Evolutionary conservation across 2,113 vertebrate species (phyloP).

Genomic region (Synchiropus splendidus): DNA sequence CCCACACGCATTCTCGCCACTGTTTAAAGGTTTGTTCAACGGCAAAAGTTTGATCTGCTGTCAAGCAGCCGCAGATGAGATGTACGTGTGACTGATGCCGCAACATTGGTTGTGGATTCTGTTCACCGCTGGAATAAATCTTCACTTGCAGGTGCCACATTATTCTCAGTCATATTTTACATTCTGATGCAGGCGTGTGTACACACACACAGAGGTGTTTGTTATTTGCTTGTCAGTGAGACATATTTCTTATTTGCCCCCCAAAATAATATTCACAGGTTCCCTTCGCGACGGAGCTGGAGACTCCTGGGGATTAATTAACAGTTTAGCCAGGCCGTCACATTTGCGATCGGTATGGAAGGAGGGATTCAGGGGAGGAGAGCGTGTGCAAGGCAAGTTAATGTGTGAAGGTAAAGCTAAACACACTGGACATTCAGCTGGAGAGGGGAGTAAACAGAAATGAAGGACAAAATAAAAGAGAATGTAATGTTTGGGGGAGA

Average conservation of each 20-base stretch:
- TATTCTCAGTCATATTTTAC: background rate
- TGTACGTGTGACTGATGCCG: constrained; percentile 26
- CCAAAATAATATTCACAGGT: background rate
- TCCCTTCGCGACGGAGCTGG: constrained; percentile 2
- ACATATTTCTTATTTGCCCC: constrained; percentile 17
- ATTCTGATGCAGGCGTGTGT: constrained; percentile 3
- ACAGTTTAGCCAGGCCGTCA: constrained; percentile 27
- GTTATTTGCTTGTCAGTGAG: constrained; percentile 23
- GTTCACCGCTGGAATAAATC: constrained; percentile 18
- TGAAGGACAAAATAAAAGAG: background rate
- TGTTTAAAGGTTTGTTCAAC: constrained; percentile 35
- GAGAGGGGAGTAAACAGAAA: background rate
- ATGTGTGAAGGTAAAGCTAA: no score
- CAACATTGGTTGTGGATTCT: constrained; percentile 21
- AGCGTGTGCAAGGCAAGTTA: constrained; percentile 15
- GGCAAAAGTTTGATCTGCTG: constrained; percentile 38
- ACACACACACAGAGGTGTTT: constrained; percentile 2
- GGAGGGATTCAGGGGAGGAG: constrained; percentile 2
- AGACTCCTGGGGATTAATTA: constrained; percentile 40
- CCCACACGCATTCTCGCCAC: constrained; percentile 11
- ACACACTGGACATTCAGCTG: no score
- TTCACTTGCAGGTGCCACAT: no score
- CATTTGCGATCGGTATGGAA: constrained; percentile 26
- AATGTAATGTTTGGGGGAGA: no score
- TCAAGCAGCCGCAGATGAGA: constrained; percentile 27